Evolutionary conservation across 2,888 invertebrate genomes (phyloP), one percentile per base, ranked within the genome.

Genomic region (Habroteleia sp.): DNA sequence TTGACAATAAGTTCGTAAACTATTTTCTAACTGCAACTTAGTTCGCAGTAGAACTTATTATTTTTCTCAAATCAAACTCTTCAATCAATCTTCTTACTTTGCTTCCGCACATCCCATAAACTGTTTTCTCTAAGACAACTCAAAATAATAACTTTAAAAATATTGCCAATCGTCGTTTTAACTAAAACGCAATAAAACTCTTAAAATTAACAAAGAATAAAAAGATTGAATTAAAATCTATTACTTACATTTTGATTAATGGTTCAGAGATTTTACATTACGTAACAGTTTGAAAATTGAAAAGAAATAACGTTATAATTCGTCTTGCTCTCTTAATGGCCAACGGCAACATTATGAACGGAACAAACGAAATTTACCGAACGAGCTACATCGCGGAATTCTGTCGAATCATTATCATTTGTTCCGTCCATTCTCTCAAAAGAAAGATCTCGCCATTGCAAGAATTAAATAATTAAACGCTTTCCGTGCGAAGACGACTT

Each of bases 241-340:
- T 69, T 69, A 74, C 74, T 74, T 74, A 74, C 74, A 74, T 74
- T 69, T 74, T 17, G 68, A 69, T 63, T 50, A 74, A 74, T 44
- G 74, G 74, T 69, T 74, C 74, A 74, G 74, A 74, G 65, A 74
- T 75, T 75, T 75, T 69, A 75, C 69, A 74, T 74, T 74, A 74
- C 58, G 74, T 74, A 74, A 74, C 69, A 65, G 69, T 74, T 75
- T 75, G 75, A 71, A 75, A 75, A 75, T 75, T 75, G 60, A 71
- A 75, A 75, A 75, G 75, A 75, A 74, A 71, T 46, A 71, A 65
- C 41, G 75, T 75, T 75, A 75, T 71, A 65, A 75, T 69, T 75
- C 37, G 39, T 52, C 27, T 69, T 52, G 37, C 33, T 71, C 63
- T 50, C 29, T 62, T 13, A 17, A 8, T 39, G 41, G 39, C 41